Base-by-base conservation (phyloP, 2,113 vertebrate genomes). In the Colossoma macropomum region DNA sequence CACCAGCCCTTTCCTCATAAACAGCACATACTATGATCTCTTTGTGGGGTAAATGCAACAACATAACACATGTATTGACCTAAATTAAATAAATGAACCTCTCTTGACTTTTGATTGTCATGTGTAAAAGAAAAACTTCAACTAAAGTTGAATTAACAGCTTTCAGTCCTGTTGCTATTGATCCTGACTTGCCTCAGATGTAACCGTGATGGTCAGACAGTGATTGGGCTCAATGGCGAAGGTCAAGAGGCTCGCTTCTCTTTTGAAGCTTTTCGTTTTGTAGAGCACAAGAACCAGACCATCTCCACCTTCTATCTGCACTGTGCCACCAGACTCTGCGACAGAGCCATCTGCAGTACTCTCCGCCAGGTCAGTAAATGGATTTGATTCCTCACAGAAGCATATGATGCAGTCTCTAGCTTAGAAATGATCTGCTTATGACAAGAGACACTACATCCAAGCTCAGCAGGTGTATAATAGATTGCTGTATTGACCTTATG, bases 1-100 rank as follows among this genome's bases (percentile, higher is more conserved):
- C 75, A 91, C 90, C 27, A 84, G 2, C 15, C 88, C 92, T 11
- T 74, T 84, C 74, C 90, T 88, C 4, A 0, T 1, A 0, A n/a
- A 45, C 4, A 65, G 12, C 2, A 81, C 52, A 9, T 89, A 12
- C 69, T 94, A 94, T 76, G 92, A 95, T 79, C 92, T 95, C 48
- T 95, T 95, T 80, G 87, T 95, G 0, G 94, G 94, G 94, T 95
- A 86, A 94, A 93, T 88, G 12, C 63, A 62, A 10, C 15, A 17
- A 15, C 5, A n/a, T 50, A 27, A 21, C 1, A 38, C 15, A 52
- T 15, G 1, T 59, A 32, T 23, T 8, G 69, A 2, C 38, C 13
- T 15, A 19, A 19, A 8, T 30, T 28, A 59, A 68, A 56, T 38
- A n/a, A 41, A 38, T n/a, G 50, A 17, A 48, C 0, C 48, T 30